Base-by-base conservation (phyloP, 2,797 vertebrate genomes). In the Crocidura indochinensis region DNA sequence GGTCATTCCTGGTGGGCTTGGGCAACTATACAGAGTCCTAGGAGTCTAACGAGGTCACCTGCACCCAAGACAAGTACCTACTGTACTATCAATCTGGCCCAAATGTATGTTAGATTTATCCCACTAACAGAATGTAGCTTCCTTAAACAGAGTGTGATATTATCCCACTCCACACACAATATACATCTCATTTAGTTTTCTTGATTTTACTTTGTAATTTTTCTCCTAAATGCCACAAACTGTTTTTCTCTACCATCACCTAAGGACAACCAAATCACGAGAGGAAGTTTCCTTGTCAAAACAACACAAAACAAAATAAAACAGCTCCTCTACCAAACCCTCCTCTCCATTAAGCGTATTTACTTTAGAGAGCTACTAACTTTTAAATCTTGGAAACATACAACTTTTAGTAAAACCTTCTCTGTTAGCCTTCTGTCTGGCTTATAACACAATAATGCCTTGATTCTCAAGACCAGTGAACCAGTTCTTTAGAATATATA, bases 231-330 rank as follows among this genome's bases (percentile, higher is more conserved):
- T 10, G 87, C 31, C 67, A 49, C 65, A 14, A 51, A 17, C n/a
- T 75, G 31, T 75, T 87, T 92, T 73, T 64, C 53, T 49, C n/a
- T 88, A 44, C 9, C 29, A 73, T 87, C 38, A 77, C 7, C 71
- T 76, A 76, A 94, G 49, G 64, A 62, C 71, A 88, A 76, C 84
- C 53, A 85, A 92, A 77, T 56, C 31, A 65, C n/a, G 81, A 82
- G 84, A 53, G 15, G 74, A 62, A 65, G 26, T 65, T n/a, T 27
- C 64, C 26, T 9, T n/a, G 27, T 65, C 24, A 83, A 67, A 38
- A 38, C 38, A 38, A 38, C 38, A 38, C 38, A 38, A 68, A 80
- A 60, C 17, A 88, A 83, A 68, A 38, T 38, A 85, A 68, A 47
- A n/a, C n/a, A 5, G n/a, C 11, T 31, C 22, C 17, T 27, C 27